Evolutionary conservation across 1,140 invertebrate genomes (phyloP), one percentile per base, ranked within the genome.

Genomic region (Drosophila lacteicornis): DNA sequence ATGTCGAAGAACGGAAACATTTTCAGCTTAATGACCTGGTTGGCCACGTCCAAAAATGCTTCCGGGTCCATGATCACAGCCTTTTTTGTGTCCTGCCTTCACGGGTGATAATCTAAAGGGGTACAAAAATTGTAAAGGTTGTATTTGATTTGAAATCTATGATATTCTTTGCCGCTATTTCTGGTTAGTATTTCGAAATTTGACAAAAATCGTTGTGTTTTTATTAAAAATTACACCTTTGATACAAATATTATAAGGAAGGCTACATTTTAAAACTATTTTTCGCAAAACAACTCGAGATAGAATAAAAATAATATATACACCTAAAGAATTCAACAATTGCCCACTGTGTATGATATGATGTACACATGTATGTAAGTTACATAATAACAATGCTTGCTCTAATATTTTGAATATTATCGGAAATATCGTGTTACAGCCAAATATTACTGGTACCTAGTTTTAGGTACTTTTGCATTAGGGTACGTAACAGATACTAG

Each of bases 1-100:
- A 99, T 96, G 93, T 99, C 99, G 94, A 99, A 99, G 94, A 99
- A 99, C 42, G 99, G 99, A 93, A 97, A 99, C 98, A 99, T 99
- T 95, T 99, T 99, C 79, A 99, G 95, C 94, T 99, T 99, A 79
- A 98, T 98, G 93, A 99, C 98, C 95, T 98, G 97, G 94, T 99
- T 99, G 94, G 98, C 98, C 94, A 99, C 95, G 93, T 99, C 98
- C 91, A 99, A 95, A 94, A 99, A 99, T 49, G 98, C 96, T 95
- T 99, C 98, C 91, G 98, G 97, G 96, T 99, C 98, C 97, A 99
- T 97, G 82, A 62, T 91, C 61, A 67, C 79, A 76, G 85, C 70
- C 62, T 69, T 69, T 84, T 47, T 85, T 81, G 49, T 85, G 43
- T 88, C 66, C 85, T 85, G 78, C 67, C 70, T 85, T 79, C 75